Evolutionary conservation across 2,113 vertebrate species (phyloP).

Genomic region (Crotalus helleri): DNA sequence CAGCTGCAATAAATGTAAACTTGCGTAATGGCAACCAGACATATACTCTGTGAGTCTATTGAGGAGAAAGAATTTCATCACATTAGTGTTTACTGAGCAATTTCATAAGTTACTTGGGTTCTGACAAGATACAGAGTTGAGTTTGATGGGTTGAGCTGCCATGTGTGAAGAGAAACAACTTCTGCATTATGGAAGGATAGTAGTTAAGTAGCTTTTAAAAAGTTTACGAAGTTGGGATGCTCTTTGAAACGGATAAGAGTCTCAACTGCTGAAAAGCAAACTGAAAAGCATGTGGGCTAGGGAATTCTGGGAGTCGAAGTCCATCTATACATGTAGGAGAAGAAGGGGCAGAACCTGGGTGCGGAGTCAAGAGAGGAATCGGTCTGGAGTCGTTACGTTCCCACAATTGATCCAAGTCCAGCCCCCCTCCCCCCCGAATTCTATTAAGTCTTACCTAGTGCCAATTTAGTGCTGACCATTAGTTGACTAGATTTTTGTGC

Average conservation of each 20-base stretch:
- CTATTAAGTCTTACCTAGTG: too few relatives aligned
- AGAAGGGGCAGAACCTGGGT: too few relatives aligned
- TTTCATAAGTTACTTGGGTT: background rate
- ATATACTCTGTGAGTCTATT: background rate
- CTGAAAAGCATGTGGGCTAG: background rate
- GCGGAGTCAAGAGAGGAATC: too few relatives aligned
- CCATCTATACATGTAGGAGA: too few relatives aligned
- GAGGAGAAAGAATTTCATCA: conserved; percentile 9
- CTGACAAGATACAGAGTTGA: background rate
- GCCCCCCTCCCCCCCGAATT: too few relatives aligned
- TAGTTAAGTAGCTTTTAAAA: background rate
- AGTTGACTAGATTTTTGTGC: too few relatives aligned
- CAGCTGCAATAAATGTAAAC: background rate
- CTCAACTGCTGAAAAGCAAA: background rate
- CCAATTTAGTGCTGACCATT: too few relatives aligned
- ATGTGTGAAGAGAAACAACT: background rate
- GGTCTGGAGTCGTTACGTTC: too few relatives aligned
- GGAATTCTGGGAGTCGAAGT: too few relatives aligned
- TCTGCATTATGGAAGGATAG: background rate
- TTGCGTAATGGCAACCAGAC: background rate
- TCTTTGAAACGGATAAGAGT: background rate
- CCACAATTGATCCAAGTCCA: too few relatives aligned
- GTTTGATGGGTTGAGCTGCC: background rate
- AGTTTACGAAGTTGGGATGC: background rate
- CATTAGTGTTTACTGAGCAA: background rate